Evolutionary conservation across 2,797 vertebrate species (phyloP).

Genomic region (Cyclopterus lumpus): DNA sequence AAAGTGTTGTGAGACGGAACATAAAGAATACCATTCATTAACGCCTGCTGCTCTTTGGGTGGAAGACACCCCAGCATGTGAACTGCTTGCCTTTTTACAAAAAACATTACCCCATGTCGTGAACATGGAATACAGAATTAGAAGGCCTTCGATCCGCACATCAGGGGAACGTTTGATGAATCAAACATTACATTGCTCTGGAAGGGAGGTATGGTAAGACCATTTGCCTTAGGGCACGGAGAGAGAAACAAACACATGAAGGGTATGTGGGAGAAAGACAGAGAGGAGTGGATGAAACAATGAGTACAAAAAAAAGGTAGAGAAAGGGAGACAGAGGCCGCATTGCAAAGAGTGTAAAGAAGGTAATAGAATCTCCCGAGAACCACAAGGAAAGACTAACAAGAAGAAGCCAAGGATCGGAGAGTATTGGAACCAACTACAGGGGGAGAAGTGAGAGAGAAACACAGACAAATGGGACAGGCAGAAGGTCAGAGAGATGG

Average conservation of each 20-base stretch:
- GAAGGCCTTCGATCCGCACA: conserved; percentile 62
- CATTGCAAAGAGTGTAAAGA: conserved; percentile 56
- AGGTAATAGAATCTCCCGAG: conserved; percentile 59
- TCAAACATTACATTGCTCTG: conserved; percentile 67
- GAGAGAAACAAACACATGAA: conserved; percentile 64
- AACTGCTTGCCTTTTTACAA: conserved; percentile 58
- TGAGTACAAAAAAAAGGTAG: conserved; percentile 7
- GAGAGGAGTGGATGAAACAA: conserved; percentile 22
- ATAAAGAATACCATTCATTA: conserved; percentile 46
- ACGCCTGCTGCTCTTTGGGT: conserved; percentile 21
- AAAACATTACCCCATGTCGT: conserved; percentile 71
- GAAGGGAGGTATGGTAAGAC: conserved; percentile 53
- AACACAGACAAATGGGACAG: conserved; percentile 40
- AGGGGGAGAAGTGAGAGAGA: conserved; percentile 30
- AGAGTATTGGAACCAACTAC: conserved; percentile 52
- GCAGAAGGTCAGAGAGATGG: conserved; percentile 58
- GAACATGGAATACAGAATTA: conserved; percentile 78
- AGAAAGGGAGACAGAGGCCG: conserved; percentile 16
- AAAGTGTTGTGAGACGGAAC: conserved; percentile 24
- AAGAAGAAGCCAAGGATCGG: conserved; percentile 52
- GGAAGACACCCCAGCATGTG: conserved; percentile 54
- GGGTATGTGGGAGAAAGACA: conserved; percentile 36
- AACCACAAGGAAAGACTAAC: conserved; percentile 55
- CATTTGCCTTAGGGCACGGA: conserved; percentile 60
- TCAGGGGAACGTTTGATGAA: conserved; percentile 66